Conservation (phyloP, 2,113 vertebrate species). For the Sceloporus tristichus region DNA sequence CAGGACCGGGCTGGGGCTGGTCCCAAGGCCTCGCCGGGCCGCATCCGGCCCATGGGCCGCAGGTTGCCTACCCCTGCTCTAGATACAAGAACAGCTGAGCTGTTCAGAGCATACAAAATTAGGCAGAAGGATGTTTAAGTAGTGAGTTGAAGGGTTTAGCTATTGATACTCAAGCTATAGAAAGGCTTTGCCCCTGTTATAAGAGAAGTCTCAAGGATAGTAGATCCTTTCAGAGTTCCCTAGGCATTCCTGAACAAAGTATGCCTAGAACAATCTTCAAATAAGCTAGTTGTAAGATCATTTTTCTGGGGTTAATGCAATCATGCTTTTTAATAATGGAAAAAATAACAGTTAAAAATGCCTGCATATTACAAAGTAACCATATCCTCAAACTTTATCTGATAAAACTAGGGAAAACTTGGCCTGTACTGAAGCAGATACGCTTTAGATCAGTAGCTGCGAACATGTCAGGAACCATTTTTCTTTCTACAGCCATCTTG, state of each 20-base stretch:
- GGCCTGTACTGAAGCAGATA: not conserved
- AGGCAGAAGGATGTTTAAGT: not conserved
- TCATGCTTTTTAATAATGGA: not conserved
- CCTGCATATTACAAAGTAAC: not conserved
- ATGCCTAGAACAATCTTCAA: not conserved
- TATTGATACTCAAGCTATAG: not conserved
- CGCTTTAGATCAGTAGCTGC: not conserved
- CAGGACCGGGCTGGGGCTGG: no score
- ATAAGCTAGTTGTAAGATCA: not conserved
- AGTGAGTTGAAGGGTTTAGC: not conserved
- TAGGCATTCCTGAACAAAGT: no score
- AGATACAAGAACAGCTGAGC: no score
- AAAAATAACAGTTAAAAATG: not conserved
- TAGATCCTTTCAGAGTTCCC: not conserved
- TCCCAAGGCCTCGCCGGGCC: no score
- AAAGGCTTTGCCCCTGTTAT: not conserved
- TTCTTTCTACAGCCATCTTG: no score
- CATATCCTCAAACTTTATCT: not conserved
- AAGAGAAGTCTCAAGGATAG: not conserved
- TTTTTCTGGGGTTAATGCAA: not conserved
- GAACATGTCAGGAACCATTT: no score
- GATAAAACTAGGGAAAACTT: not conserved
- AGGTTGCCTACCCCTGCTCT: no score
- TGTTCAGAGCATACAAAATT: fast-evolving
- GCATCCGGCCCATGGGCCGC: no score